A percentile compares a stretch with the other conserved stretches of the same genome.
Evolutionary conservation across 2,888 invertebrate genomes (phyloP).

Genomic region (Tuberolachnus salignus): DNA sequence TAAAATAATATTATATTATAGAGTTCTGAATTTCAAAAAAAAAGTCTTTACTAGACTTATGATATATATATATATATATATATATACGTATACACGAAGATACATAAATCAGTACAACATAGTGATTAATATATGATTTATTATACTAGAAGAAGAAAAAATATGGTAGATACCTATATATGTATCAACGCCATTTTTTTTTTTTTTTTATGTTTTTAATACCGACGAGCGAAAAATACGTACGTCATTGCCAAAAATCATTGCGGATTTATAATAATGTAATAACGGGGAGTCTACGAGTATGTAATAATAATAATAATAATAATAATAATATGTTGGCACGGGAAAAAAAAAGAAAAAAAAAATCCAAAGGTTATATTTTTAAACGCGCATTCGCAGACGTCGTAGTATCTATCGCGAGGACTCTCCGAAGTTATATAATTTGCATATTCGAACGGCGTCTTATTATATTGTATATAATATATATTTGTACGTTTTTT

Average conservation of each 20-base stretch:
- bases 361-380: neutral
- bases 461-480: too few relatives aligned
- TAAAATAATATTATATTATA: too few relatives aligned
- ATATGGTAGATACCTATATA: neutral
- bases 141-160: too few relatives aligned
- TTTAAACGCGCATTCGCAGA: slow-evolving; percentile 26
- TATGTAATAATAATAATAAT: too few relatives aligned
- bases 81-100: too few relatives aligned
- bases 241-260: slow-evolving; percentile 19
- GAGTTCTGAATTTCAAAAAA: too few relatives aligned
- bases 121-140: too few relatives aligned
- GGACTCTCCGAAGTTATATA: neutral
- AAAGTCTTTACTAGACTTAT: too few relatives aligned
- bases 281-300: neutral
- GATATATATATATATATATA: too few relatives aligned
- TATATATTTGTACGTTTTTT: too few relatives aligned
- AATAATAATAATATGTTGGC: neutral
- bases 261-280: neutral
- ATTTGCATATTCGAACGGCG: neutral
- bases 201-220: neutral
- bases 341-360: too few relatives aligned
- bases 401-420: slow-evolving; percentile 1
- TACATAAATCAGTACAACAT: neutral
- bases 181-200: slow-evolving; percentile 12
- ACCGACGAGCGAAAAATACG: neutral